Evolutionary conservation across 2,888 invertebrate species (phyloP).

Genomic region (Azorinus chamasolen): DNA sequence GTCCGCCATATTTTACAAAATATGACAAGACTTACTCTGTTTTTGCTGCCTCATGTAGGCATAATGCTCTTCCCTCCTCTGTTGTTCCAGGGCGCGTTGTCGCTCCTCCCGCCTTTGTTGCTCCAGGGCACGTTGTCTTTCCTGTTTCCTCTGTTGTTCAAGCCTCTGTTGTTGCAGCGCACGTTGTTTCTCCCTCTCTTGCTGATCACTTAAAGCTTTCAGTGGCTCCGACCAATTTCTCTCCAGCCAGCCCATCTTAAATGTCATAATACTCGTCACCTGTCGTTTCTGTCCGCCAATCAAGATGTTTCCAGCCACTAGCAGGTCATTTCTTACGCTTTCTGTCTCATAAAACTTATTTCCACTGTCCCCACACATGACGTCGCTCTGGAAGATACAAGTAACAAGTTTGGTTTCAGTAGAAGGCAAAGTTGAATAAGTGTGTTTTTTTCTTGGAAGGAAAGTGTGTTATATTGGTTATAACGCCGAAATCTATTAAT

Average conservation of each 20-base stretch:
- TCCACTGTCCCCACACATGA: slow-evolving; percentile 29
- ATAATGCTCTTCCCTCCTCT: no score
- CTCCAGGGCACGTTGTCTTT: no score
- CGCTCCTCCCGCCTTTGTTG: no score
- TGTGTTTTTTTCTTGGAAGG: slow-evolving; percentile 31
- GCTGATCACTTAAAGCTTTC: no score
- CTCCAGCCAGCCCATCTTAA: slow-evolving; percentile 52
- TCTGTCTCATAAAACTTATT: slow-evolving; percentile 54
- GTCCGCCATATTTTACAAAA: no score
- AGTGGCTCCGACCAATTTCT: slow-evolving; percentile 43
- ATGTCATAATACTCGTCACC: slow-evolving; percentile 60
- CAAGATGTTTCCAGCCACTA: slow-evolving; percentile 50
- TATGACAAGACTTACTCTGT: no score
- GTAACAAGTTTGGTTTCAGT: slow-evolving; percentile 46
- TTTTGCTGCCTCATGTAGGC: no score
- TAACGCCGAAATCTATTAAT: slow-evolving; percentile 40
- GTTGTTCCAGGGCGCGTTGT: no score
- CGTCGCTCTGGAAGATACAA: slow-evolving; percentile 57
- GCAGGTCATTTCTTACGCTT: slow-evolving; percentile 35
- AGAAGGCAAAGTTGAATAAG: slow-evolving; percentile 44
- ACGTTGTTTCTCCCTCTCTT: no score
- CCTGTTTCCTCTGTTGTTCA: no score
- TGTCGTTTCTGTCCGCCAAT: slow-evolving; percentile 52
- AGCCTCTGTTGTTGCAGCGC: no score
- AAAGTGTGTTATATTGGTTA: slow-evolving; percentile 33